These are phyloP conservation scores for Neomorphus geoffroyi DNA, from an alignment of 2,797 vertebrate species.

Conservation along the genomic window DNA sequence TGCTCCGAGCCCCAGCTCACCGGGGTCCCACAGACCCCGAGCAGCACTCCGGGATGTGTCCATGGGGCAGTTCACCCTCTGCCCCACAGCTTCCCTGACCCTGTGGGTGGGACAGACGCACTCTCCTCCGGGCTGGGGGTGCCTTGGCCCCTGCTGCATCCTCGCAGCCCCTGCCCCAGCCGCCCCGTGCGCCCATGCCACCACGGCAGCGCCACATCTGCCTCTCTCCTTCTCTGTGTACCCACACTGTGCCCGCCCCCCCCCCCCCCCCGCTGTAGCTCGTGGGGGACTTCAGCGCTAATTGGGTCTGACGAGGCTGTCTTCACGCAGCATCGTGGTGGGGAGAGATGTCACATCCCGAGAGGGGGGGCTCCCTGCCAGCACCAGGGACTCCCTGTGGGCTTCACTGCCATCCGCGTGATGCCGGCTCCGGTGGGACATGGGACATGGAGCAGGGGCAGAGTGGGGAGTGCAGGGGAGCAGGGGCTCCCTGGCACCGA, in stretches of 20 bases:
- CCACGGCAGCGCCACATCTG: accelerated
- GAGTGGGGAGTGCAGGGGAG: too few relatives aligned
- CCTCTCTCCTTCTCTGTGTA: background rate
- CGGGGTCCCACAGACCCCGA: too few relatives aligned
- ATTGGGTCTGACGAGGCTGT: slow-evolving; percentile 24
- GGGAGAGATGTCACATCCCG: background rate
- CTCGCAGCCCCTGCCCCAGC: background rate
- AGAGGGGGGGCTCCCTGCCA: background rate
- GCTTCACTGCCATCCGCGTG: accelerated
- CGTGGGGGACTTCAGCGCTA: background rate
- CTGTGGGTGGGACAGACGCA: accelerated
- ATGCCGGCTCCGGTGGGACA: background rate
- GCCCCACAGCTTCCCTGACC: background rate
- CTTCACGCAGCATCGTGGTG: accelerated
- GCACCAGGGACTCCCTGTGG: background rate
- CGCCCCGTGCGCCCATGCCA: accelerated
- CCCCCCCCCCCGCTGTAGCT: background rate
- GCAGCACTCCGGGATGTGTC: accelerated
- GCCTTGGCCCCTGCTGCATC: background rate
- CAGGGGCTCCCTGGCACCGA: background rate
- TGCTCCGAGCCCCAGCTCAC: too few relatives aligned
- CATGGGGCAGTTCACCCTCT: background rate
- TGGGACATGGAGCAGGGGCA: accelerated
- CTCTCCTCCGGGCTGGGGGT: background rate
- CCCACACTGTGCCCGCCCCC: background rate